These are phyloP conservation scores for Ceyx erithaca DNA, from an alignment of 2,797 vertebrate genomes.

Conservation along the genomic window DNA sequence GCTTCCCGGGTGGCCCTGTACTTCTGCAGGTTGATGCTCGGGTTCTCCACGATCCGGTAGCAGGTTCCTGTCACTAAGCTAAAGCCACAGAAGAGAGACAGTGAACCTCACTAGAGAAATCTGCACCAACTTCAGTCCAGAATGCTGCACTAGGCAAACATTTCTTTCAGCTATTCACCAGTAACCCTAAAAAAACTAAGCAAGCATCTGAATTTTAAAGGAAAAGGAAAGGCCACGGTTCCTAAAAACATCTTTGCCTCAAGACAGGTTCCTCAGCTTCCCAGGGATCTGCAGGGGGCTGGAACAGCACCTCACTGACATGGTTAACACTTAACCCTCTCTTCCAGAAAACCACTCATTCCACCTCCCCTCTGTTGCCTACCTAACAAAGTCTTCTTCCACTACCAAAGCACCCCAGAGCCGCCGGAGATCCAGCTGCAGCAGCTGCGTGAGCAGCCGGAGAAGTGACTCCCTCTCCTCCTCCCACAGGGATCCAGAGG, in stretches of 20 bases:
- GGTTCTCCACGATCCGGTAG: slow-evolving; percentile 94
- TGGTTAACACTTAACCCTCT: not conserved
- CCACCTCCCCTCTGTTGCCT: not conserved
- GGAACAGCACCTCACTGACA: not conserved
- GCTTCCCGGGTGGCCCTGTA: slow-evolving; percentile 88
- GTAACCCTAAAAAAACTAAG: not conserved
- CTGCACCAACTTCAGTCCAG: not conserved
- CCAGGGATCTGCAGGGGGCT: not conserved
- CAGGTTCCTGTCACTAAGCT: slow-evolving; percentile 93
- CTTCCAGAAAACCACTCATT: not conserved
- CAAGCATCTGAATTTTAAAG: not conserved
- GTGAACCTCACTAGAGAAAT: not conserved
- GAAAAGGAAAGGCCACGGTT: not conserved
- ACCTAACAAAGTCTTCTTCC: slow-evolving; percentile 96
- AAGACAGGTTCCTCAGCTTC: not conserved
- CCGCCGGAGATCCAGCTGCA: slow-evolving; percentile 90
- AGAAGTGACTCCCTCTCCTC: slow-evolving; percentile 85
- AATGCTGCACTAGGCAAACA: not conserved
- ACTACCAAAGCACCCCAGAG: slow-evolving; percentile 90
- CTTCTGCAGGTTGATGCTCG: slow-evolving; percentile 88
- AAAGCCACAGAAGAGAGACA: slow-evolving; percentile 9
- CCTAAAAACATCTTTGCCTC: not conserved
- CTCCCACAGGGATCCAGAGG: slow-evolving; percentile 87
- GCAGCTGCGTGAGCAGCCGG: slow-evolving; percentile 86
- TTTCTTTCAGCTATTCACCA: not conserved